Base-by-base conservation (phyloP, 2,113 vertebrate species). In the Scomber scombrus region DNA sequence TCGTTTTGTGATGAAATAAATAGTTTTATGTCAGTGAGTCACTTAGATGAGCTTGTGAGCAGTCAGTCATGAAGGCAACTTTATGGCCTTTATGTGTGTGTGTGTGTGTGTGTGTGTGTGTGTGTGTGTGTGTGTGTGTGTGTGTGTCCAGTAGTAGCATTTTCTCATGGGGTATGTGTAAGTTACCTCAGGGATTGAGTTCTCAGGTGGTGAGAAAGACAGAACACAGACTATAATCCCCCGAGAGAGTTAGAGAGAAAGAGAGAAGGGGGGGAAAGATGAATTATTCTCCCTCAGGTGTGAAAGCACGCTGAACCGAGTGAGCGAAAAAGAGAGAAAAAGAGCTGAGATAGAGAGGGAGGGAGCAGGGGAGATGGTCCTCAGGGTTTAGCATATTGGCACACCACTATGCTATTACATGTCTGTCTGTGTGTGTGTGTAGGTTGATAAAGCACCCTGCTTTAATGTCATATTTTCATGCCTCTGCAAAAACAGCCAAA, bases 181-280 rank as follows among this genome's bases (percentile, higher is more conserved):
- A 15, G 51, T 47, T 52, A 77, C 87, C 73, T 69, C 71, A 40
- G 88, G 85, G 88, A 87, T 12, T 49, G 5, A 43, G 87, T 65
- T 77, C 87, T 82, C 89, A 90, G 85, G 81, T 89, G 88, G 80
- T 74, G 77, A 80, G 29, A 26, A 26, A 80, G 56, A 54, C 47
- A 68, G 58, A 79, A 70, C 70, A 80, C 19, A 58, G 62, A 62
- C 72, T 47, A 18, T 3, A 73, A 3, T 75, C 82, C 61, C 82
- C 66, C 2, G 68, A 71, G 85, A 75, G 23, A 13, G 54, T 26
- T 60, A 14, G 49, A 31, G 57, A 34, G 18, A 0, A 18, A 34
- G 55, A 6, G 56, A 18, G 55, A 13, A 21, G n/a, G 21, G 34
- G 70, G 71, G 43, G 54, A 52, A 52, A 74, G 57, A 65, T 72